Base-by-base conservation (phyloP, 2,113 vertebrate species). In the Myrmophylax atrothorax region DNA sequence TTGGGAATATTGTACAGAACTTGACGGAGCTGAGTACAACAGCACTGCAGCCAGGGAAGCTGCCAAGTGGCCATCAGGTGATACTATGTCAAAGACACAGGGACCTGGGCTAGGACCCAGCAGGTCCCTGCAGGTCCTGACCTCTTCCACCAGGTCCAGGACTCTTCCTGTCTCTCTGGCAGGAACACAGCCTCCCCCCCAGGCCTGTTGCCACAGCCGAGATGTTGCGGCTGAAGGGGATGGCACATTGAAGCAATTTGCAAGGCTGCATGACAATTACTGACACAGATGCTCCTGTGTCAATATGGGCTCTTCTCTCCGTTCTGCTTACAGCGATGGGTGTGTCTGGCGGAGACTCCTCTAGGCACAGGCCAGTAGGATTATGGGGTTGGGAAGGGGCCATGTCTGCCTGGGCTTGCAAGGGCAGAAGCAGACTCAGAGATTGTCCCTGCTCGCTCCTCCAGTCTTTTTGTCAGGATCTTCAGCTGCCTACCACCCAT, bases 211-310 rank as follows among this genome's bases (percentile, higher is more conserved):
- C 79, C 6, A 23, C 81, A 0, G 0, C 79, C 1, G 75, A 88
- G 76, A 86, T 87, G 88, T 59, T 59, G 73, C 2, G 63, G 76
- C 94, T 96, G 93, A 74, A 96, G 77, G 75, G 90, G 77, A 89
- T 93, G 92, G 93, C 86, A 90, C 90, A 82, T 33, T 94, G 92
- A 87, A 93, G 92, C 94, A 93, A 93, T 97, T 94, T 94, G 80
- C 94, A 92, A 92, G 96, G 93, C 96, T 96, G 95, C 9, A 8
- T 80, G 95, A 94, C 95, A 96, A 96, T 95, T 97, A 97, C 92
- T 92, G 96, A 96, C 96, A 97, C 95, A 97, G 97, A 97, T 97
- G 96, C 95, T 96, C 93, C 95, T 97, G 94, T 96, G 97, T 96
- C 96, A 97, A 96, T 97, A 95, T 97, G 96, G 97, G 97, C 97